phyloP scores from a whole-genome alignment of 2,797 vertebrate genomes.

The Furcifer pardalis region DNA sequence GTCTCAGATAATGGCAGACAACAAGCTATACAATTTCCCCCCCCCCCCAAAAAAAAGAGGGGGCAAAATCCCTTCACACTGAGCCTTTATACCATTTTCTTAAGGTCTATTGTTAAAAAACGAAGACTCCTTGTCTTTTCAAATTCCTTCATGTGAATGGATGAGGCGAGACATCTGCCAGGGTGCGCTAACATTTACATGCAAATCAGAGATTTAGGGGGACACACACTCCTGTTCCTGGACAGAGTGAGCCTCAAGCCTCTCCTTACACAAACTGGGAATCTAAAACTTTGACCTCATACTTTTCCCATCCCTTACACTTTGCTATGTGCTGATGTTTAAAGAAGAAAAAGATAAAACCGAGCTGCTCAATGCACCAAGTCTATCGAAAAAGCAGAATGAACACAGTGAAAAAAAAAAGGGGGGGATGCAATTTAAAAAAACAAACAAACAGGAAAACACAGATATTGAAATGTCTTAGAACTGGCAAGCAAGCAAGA shows the following conservation, averaged over 20 bases:
- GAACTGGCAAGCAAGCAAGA: not conserved
- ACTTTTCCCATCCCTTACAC: slow-evolving; percentile 25
- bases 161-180: slow-evolving; percentile 88
- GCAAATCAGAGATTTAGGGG: slow-evolving; percentile 81
- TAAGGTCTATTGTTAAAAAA: slow-evolving; percentile 75
- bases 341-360: too few relatives aligned
- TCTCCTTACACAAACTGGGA: not conserved
- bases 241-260: slow-evolving; percentile 42
- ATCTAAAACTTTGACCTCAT: slow-evolving; percentile 40
- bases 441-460: not conserved
- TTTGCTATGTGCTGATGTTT: not conserved
- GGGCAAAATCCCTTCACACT: slow-evolving; percentile 59
- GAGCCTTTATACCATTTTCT: slow-evolving; percentile 75
- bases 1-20: slow-evolving; percentile 20
- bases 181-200: slow-evolving; percentile 85
- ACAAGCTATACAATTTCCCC: slow-evolving; percentile 51
- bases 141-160: slow-evolving; percentile 77
- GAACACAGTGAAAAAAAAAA: not conserved
- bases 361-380: not conserved
- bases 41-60: slow-evolving; percentile 3
- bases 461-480: too few relatives aligned
- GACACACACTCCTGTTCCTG: slow-evolving; percentile 54
- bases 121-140: slow-evolving; percentile 76
- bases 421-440: not conserved
- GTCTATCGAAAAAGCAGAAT: not conserved